A percentile compares a stretch with the other conserved stretches of the same genome.
These are phyloP conservation scores for Drosophila sordidula DNA, from an alignment of 2,888 invertebrate genomes.

Conservation along the genomic window DNA sequence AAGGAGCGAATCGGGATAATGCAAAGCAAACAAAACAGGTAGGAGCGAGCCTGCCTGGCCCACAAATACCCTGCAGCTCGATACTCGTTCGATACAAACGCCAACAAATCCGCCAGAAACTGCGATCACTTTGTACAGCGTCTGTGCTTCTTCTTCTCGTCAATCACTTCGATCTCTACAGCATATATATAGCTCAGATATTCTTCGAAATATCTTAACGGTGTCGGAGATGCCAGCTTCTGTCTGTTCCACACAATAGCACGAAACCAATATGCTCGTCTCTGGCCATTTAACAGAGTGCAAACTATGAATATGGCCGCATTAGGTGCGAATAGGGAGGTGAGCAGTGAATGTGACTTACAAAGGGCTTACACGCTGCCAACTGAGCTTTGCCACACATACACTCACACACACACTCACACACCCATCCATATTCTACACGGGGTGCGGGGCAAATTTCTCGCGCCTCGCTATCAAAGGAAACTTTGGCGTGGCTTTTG, in stretches of 20 bases:
- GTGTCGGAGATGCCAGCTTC: no score
- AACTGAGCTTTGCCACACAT: constrained; percentile 21
- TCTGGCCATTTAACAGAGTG: neutral
- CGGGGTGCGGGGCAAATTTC: no score
- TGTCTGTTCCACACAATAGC: neutral
- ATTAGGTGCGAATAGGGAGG: constrained; percentile 24
- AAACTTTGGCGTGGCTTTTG: no score
- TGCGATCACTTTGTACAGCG: no score
- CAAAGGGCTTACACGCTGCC: constrained; percentile 38
- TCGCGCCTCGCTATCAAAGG: no score
- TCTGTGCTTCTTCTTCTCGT: no score
- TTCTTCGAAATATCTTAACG: no score
- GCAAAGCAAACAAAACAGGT: constrained; percentile 2
- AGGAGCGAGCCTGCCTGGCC: no score
- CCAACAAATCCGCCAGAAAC: no score
- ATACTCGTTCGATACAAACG: no score
- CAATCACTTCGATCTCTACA: no score
- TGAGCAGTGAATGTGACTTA: constrained; percentile 18
- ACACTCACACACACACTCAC: neutral
- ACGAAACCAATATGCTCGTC: neutral
- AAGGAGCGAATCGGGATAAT: neutral
- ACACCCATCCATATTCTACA: neutral
- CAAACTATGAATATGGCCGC: constrained; percentile 12
- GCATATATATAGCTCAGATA: no score
- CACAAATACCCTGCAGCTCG: neutral